These are phyloP conservation scores for Protobothrops mucrosquamatus DNA, from an alignment of 2,113 vertebrate genomes.

Conservation along the genomic window DNA sequence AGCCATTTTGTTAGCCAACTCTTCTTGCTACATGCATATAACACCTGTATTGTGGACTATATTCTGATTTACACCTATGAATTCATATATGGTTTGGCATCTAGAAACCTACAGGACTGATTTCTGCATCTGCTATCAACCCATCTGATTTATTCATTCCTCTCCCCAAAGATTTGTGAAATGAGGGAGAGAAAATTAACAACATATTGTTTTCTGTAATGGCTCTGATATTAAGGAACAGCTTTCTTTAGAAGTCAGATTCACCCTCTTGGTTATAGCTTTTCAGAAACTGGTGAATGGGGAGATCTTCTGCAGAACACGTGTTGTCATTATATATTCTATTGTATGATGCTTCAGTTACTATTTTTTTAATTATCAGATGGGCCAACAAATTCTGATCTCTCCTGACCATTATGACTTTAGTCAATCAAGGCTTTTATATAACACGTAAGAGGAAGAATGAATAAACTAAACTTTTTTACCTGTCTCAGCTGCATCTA, in stretches of 20 bases:
- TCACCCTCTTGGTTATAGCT: not conserved
- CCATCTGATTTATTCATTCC: not conserved
- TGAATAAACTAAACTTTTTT: not conserved
- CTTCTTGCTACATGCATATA: not conserved
- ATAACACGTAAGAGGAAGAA: not conserved
- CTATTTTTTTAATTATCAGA: not conserved
- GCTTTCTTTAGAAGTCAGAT: not conserved
- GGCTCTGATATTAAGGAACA: not conserved
- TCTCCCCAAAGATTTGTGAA: not conserved
- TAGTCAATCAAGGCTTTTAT: not conserved
- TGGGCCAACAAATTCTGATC: not conserved
- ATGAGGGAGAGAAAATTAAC: not conserved
- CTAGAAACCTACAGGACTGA: not conserved
- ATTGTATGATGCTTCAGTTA: not conserved
- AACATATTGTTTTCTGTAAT: not conserved
- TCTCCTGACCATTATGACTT: not conserved
- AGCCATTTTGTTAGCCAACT: not conserved
- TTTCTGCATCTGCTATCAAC: not conserved
- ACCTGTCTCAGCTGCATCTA: not conserved
- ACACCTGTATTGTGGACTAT: not conserved
- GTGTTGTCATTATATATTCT: not conserved
- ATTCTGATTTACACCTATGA: not conserved
- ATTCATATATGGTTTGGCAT: not conserved
- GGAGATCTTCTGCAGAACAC: not conserved
- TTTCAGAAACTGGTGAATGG: not conserved